Percentiles rank a stretch among this genome's conserved stretches.
Conservation (phyloP, 2,113 vertebrate genomes). For the Podarcis raffonei region DNA sequence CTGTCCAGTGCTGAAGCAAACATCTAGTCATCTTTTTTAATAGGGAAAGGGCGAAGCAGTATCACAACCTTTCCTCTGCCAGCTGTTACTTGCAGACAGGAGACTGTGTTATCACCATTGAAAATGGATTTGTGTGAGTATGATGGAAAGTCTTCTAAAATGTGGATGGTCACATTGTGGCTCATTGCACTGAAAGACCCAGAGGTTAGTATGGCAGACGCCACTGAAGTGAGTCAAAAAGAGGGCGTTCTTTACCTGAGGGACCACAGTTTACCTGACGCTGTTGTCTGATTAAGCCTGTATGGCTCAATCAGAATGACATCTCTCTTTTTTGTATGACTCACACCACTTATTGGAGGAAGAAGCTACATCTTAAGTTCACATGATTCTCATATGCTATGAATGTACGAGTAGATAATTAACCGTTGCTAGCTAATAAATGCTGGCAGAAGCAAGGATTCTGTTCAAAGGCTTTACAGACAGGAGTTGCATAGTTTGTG, state of each 20-base stretch:
- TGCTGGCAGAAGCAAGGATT: slow-evolving; percentile 12
- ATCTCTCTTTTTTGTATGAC: slow-evolving; percentile 19
- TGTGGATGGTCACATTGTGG: not conserved
- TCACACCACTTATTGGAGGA: slow-evolving; percentile 2
- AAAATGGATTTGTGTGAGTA: not conserved
- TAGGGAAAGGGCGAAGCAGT: not conserved
- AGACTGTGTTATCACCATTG: not conserved
- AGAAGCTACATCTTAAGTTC: slow-evolving; percentile 22
- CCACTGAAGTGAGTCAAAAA: slow-evolving; percentile 20
- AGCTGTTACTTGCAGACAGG: not conserved
- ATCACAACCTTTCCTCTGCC: not conserved
- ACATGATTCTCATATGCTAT: slow-evolving; percentile 18
- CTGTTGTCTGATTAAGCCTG: not conserved
- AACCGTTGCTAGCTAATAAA: slow-evolving; percentile 43
- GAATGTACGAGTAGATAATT: slow-evolving; percentile 51
- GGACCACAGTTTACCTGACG: not conserved
- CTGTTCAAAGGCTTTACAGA: slow-evolving; percentile 23
- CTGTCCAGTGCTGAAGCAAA: not conserved
- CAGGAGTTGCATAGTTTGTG: slow-evolving; percentile 28
- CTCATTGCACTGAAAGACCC: not conserved
- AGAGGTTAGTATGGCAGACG: slow-evolving; percentile 7
- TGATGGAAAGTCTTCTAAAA: not conserved
- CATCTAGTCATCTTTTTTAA: not conserved
- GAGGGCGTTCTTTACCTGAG: not conserved
- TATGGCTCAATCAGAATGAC: slow-evolving; percentile 9